phyloP scores from a whole-genome alignment of 2,113 vertebrate species.

The Sterna hirundo region DNA sequence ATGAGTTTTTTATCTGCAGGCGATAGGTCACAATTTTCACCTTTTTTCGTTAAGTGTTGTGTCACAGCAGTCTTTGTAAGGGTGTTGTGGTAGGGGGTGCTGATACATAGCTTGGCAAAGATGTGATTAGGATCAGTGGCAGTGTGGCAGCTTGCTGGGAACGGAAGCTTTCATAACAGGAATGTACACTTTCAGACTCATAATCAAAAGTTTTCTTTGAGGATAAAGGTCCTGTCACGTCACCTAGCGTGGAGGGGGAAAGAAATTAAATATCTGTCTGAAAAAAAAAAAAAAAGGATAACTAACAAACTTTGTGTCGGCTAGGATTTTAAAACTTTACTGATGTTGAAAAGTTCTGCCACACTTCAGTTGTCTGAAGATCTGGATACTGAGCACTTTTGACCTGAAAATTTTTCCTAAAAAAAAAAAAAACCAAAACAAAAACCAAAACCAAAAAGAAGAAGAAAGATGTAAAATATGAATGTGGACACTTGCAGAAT shows the following conservation, averaged over 20 bases:
- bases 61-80: background rate
- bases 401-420: background rate
- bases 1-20: background rate
- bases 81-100: background rate
- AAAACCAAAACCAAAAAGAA: background rate
- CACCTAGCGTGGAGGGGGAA: background rate
- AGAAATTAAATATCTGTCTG: background rate
- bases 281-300: background rate
- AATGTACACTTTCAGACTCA: background rate
- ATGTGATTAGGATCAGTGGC: background rate
- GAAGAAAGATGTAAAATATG: background rate
- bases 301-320: background rate
- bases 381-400: background rate
- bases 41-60: background rate
- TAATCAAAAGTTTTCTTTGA: background rate
- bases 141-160: background rate
- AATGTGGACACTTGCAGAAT: background rate
- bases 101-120: background rate
- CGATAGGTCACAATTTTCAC: background rate
- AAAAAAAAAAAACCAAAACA: background rate
- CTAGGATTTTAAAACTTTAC: background rate
- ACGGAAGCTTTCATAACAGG: background rate
- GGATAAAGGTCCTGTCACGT: background rate
- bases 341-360: background rate
- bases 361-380: background rate